Evolutionary conservation across 2,113 vertebrate species (phyloP), one percentile per base, ranked within the genome.

Genomic region (Xenopus borealis): DNA sequence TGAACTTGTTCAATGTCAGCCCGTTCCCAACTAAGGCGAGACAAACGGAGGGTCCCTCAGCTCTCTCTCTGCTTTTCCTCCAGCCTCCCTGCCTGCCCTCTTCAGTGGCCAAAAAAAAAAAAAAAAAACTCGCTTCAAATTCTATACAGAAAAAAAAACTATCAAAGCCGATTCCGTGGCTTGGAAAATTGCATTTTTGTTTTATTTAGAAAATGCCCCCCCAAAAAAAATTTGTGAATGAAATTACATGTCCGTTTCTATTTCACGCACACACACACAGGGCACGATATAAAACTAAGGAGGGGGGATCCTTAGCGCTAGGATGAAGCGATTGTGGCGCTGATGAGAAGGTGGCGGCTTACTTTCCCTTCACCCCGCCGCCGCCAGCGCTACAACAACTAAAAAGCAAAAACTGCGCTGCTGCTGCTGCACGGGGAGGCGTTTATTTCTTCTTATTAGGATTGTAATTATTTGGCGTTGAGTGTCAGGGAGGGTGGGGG

Each of bases 1-100:
- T 93, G 93, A 94, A 95, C 94, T 95, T 94, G 93, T 93, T 94
- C 93, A 94, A 92, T 94, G 91, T 93, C 87, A 91, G 91, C 89
- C 92, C 91, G 90, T 86, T 83, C 83, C 89, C 84, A 88, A 89
- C 88, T 90, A 90, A 86, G 72, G 86, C 89, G 89, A 88, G 86
- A 83, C 20, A 72, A 82, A 83, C 82, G 84, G 90, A 81, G 65
- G 81, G 80, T 82, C 83, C 83, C 84, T 81, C 78, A 70, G 75
- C 72, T 82, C 53, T 55, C 53, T 55, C 23, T 27, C 23, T 27
- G 23, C 23, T 27, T 1, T 27, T 27, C 23, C 23, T 27, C 23
- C 23, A 27, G 23, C 23, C 23, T 27, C 23, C 23, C 23, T 27
- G 23, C 23, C 23, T 27, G 23, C 1, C 23, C 23, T 27, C 23